Base-by-base conservation (phyloP, 2,888 invertebrate genomes). In the Spatulosminthurus flaviceps region DNA sequence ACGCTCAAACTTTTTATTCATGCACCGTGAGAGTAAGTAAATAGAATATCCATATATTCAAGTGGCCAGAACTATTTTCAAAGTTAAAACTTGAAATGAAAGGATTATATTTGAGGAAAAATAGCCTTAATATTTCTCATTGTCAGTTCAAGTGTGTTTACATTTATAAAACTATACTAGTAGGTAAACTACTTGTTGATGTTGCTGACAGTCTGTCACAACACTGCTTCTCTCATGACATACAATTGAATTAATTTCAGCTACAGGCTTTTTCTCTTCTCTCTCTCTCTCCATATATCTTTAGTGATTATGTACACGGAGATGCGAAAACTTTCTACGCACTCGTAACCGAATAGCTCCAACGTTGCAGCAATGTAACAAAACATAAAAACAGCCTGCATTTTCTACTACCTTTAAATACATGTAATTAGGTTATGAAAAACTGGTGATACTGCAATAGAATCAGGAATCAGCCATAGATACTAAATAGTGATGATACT, bases 241-340 rank as follows among this genome's bases (percentile, higher is more conserved):
- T 22, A 71, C 72, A 72, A 71, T 71, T n/a, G 42, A 71, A 71
- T 71, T 72, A 22, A 72, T 43, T 24, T 26, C 51, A 43, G n/a
- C 43, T 70, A 19, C 19, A 28, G n/a, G 29, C 1, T 13, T 29
- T 67, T 28, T 16, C 29, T 41, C 26, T 72, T 43, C 21, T 72
- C 43, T 72, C 43, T 43, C 22, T 9, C 13, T 71, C 22, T n/a
- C 41, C 41, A 41, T 51, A 51, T 51, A n/a, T 41, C 51, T 19
- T 5, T 51, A 13, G 19, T 13, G 9, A 34, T 71, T 1, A 1
- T 7, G 72, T 78, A 78, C 78, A 72, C 72, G 78, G 78, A n/a
- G 29, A 72, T 51, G 66, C 72, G 78, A 78, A 42, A 78, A 78
- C 78, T 78, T 78, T 78, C 78, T 78, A 78, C 67, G n/a, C n/a